Evolutionary conservation across 2,113 vertebrate genomes (phyloP).

Genomic region (Heptranchias perlo): DNA sequence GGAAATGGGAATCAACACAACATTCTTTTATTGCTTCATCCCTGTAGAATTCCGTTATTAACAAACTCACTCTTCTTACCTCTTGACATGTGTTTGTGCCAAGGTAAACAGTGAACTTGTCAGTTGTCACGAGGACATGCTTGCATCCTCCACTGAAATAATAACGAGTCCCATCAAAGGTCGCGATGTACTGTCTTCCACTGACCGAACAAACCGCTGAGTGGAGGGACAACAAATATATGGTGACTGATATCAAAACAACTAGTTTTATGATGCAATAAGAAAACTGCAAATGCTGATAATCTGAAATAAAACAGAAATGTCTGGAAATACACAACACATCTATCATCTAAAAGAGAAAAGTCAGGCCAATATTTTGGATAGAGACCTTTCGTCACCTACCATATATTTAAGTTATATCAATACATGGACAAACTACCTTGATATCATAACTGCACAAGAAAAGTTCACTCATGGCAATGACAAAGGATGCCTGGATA

Average conservation of each 20-base stretch:
- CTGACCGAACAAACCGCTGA: not conserved
- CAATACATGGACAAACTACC: too few species aligned
- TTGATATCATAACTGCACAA: too few species aligned
- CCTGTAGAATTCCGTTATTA: not conserved
- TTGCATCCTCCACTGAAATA: not conserved
- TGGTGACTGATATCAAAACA: not conserved
- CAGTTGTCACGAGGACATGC: not conserved
- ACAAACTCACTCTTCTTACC: not conserved
- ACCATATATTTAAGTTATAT: too few species aligned
- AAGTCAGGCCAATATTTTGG: not conserved
- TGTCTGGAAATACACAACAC: not conserved
- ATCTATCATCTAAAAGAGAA: not conserved
- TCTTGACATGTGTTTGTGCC: slow-evolving; percentile 5
- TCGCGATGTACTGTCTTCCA: not conserved
- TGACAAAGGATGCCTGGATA: too few species aligned
- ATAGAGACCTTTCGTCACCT: not conserved
- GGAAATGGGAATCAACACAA: not conserved
- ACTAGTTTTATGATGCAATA: not conserved
- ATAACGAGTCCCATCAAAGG: not conserved
- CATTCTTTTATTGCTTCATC: not conserved
- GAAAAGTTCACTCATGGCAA: too few species aligned
- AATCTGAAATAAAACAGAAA: not conserved
- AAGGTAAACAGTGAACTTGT: not conserved
- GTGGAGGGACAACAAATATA: not conserved
- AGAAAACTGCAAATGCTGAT: not conserved